Evolutionary conservation across 2,113 vertebrate species (phyloP).

Genomic region (Tricholaema leucomelas): DNA sequence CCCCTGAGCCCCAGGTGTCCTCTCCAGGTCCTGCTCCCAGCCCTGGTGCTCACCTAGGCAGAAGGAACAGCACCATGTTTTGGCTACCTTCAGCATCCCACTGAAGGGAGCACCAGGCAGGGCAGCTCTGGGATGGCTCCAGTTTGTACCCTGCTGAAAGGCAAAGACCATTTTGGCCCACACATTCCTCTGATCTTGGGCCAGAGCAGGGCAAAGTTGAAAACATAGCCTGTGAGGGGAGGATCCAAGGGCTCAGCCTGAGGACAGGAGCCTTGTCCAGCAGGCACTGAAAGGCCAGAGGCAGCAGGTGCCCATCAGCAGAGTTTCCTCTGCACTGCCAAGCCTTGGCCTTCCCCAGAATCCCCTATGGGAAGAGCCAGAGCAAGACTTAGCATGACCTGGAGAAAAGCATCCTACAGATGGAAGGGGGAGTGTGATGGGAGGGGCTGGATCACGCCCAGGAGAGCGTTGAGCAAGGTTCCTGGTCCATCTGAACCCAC

Average conservation of each 20-base stretch:
- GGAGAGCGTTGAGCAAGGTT: background rate
- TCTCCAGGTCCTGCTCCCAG: background rate
- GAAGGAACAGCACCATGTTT: background rate
- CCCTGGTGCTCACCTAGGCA: background rate
- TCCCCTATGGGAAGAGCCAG: background rate
- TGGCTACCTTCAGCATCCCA: background rate
- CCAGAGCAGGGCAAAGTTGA: background rate
- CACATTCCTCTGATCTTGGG: background rate
- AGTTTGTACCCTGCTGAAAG: background rate
- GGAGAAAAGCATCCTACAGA: background rate
- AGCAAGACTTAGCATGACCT: background rate
- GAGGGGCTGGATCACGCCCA: background rate
- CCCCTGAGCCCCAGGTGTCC: background rate
- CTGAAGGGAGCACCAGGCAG: background rate
- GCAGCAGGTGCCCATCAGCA: background rate
- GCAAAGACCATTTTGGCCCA: background rate
- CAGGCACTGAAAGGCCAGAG: background rate
- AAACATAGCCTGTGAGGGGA: background rate
- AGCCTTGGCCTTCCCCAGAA: background rate
- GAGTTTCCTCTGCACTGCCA: background rate
- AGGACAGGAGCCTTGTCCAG: background rate
- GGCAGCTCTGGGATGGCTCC: background rate
- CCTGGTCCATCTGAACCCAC: background rate
- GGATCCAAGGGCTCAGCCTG: background rate
- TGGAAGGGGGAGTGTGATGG: background rate